phyloP scores from a whole-genome alignment of 2,888 invertebrate genomes.

The Mesorhabditis sp. region DNA sequence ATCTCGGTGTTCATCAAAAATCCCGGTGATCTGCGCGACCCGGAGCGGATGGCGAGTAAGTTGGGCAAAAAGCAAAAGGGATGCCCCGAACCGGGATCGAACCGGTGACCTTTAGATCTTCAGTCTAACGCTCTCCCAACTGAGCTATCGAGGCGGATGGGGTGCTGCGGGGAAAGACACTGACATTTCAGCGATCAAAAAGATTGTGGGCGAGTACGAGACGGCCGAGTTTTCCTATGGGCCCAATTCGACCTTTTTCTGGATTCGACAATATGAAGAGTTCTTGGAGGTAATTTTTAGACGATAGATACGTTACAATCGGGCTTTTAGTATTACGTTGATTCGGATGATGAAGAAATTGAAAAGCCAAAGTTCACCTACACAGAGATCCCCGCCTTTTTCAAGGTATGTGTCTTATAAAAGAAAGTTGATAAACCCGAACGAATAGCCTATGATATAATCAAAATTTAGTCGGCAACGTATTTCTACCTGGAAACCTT shows the following conservation, averaged over 20 bases:
- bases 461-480: conserved; percentile 29
- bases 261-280: conserved; percentile 47
- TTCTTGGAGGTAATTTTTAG: conserved; percentile 21
- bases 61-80: background rate
- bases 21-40: conserved; percentile 47
- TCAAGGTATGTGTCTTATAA: conserved; percentile 17
- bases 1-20: conserved; percentile 47
- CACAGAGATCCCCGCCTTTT: conserved; percentile 52
- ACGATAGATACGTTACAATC: background rate
- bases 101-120: background rate
- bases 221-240: conserved; percentile 44
- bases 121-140: background rate
- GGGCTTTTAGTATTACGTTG: conserved; percentile 43
- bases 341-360: conserved; percentile 22
- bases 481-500: conserved; percentile 50
- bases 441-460: background rate
- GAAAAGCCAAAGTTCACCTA: conserved; percentile 34
- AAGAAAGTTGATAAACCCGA: background rate
- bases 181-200: conserved; percentile 33
- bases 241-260: conserved; percentile 49
- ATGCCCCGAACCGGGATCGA: no score
- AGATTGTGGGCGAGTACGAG: conserved; percentile 47
- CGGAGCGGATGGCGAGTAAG: conserved; percentile 33
- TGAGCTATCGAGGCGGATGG: background rate
- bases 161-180: background rate